These are phyloP conservation scores for Entelurus aequoreus DNA, from an alignment of 2,113 vertebrate genomes.

Conservation along the genomic window DNA sequence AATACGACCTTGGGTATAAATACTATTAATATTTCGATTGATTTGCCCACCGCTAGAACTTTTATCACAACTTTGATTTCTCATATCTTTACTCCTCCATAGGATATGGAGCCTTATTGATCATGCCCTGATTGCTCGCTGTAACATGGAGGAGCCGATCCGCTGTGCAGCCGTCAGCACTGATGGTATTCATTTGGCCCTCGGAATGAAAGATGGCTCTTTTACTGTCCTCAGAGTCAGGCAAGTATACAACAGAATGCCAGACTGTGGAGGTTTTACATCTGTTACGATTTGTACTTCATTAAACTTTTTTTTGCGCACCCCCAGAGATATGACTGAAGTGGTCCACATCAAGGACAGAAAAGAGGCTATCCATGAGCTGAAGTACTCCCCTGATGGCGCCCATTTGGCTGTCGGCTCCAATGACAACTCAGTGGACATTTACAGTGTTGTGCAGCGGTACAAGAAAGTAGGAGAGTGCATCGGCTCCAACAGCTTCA, in stretches of 20 bases:
- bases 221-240: conserved; percentile 96
- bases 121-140: conserved; percentile 93
- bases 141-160: conserved; percentile 97
- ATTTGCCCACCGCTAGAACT: neutral
- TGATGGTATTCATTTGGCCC: conserved; percentile 92
- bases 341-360: conserved; percentile 98
- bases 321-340: conserved; percentile 94
- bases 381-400: conserved; percentile 96
- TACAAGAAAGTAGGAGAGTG: conserved; percentile 94
- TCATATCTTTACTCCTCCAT: conserved; percentile 19
- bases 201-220: conserved; percentile 98
- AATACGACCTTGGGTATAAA: too few species aligned
- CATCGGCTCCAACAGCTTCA: conserved; percentile 86
- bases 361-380: conserved; percentile 96
- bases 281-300: neutral
- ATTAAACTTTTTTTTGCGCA: conserved; percentile 16
- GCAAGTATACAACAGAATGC: conserved; percentile 56
- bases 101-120: conserved; percentile 98
- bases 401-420: conserved; percentile 91
- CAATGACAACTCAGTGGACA: conserved; percentile 90
- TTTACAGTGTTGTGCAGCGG: conserved; percentile 93
- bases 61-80: conserved; percentile 8
- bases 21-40: too few species aligned
- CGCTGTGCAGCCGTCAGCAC: conserved; percentile 92
- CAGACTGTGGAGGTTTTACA: conserved; percentile 1